Evolutionary conservation across 2,888 invertebrate genomes (phyloP), one percentile per base, ranked within the genome.

Genomic region (Aphodius granarius): DNA sequence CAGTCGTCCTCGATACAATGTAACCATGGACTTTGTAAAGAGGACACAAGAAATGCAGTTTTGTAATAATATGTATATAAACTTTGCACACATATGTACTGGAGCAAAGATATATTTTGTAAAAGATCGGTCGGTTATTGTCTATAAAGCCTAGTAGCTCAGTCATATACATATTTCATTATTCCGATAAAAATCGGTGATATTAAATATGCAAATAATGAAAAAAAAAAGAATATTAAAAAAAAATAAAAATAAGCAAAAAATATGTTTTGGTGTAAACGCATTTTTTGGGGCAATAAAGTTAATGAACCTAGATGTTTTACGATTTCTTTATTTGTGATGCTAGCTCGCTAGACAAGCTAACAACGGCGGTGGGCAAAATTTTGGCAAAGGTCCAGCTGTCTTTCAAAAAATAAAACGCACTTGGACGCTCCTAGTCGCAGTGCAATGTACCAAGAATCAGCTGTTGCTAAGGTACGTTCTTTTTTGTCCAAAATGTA

Each of bases 341-440:
- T n/a, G n/a, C 9, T 66, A 6, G 17, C 17, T 66, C 66, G 13
- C 66, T 19, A 19, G 21, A 21, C 66, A 21, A 21, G 66, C 66
- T 43, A 66, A 66, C 66, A 66, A 66, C 21, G 66, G n/a, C n/a
- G n/a, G 20, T 66, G 66, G 20, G 66, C 17, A 17, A 4, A 21
- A 15, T n/a, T n/a, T 66, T 66, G 66, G 20, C 66, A 66, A 66
- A 66, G n/a, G 66, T 19, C 66, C 66, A 66, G 66, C 20, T 19
- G 9, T 6, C 43, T 43, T 43, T 43, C 43, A 3, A 43, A 43
- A 43, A 43, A 43, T 43, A 43, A 43, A 43, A 43, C 43, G 43
- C 43, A 43, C 13, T 43, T 43, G 43, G 43, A 43, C 43, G 43
- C 43, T 43, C 43, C 43, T 43, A 43, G 43, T 13, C 43, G 43